A percentile compares a stretch with the other conserved stretches of the same genome.
phyloP scores from a whole-genome alignment of 1,140 invertebrate species.

The Drosophila serrata region DNA sequence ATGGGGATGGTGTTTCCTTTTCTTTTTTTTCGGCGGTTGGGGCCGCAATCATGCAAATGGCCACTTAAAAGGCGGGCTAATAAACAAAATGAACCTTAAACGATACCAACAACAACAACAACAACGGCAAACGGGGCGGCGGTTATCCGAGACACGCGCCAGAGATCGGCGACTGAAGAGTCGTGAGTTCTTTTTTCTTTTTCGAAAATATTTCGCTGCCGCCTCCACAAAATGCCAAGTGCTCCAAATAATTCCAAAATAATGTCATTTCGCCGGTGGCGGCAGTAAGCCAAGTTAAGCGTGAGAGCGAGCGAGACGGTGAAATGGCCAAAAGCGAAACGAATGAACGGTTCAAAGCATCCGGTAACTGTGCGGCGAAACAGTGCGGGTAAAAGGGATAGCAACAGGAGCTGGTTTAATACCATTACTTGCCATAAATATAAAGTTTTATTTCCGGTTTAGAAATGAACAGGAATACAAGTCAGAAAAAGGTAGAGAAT shows the following conservation, averaged over 20 bases:
- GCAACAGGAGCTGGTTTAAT: not conserved
- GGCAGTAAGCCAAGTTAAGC: not conserved
- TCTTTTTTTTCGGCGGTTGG: not conserved
- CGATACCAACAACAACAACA: constrained; percentile 21
- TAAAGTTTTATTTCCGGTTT: not conserved
- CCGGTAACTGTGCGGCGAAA: too few species aligned
- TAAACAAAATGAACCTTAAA: constrained; percentile 73
- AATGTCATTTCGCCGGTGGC: constrained; percentile 70
- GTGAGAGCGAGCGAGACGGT: not conserved
- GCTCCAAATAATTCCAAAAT: constrained; percentile 77
- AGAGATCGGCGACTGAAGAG: constrained; percentile 15
- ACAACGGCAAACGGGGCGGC: not conserved
- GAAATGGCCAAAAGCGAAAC: constrained; percentile 22
- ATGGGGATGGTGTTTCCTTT: not conserved
- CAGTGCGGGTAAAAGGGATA: constrained; percentile 1
- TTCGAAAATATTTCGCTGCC: constrained; percentile 61
- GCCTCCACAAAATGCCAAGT: constrained; percentile 59
- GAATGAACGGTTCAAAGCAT: constrained; percentile 40
- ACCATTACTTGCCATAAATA: not conserved
- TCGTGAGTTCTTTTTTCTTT: constrained; percentile 11
- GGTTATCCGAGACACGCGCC: constrained; percentile 29
- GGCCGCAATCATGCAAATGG: constrained; percentile 73
- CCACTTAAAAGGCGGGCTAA: constrained; percentile 77
- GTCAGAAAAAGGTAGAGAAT: too few species aligned
- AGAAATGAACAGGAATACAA: too few species aligned